These are phyloP conservation scores for Thelaira solivaga DNA, from an alignment of 2,888 invertebrate genomes.

Conservation along the genomic window DNA sequence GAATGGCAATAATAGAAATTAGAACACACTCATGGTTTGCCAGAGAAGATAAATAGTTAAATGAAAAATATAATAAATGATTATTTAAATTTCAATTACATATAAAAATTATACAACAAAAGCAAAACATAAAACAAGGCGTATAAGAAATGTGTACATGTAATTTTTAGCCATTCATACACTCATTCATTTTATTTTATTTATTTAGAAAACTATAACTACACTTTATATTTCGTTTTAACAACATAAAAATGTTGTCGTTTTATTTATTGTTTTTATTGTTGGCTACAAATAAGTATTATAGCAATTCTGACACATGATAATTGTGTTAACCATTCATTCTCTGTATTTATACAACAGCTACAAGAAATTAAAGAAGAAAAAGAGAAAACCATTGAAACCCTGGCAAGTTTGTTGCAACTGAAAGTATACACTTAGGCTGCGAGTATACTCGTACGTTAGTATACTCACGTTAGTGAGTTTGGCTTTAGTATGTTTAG, in stretches of 20 bases:
- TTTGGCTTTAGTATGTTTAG: conserved; percentile 24
- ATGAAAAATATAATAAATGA: conserved; percentile 51
- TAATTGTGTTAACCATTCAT: conserved; percentile 57
- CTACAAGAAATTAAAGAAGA: conserved; percentile 4
- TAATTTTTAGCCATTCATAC: background rate
- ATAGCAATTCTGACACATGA: conserved; percentile 54
- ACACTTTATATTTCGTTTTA: conserved; percentile 24
- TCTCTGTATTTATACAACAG: background rate
- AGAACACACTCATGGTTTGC: conserved; percentile 19
- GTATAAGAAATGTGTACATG: conserved; percentile 17
- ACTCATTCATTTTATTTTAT: too few relatives aligned
- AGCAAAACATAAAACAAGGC: conserved; percentile 43
- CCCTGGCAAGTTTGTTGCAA: conserved; percentile 33
- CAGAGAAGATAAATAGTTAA: background rate
- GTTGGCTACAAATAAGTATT: background rate
- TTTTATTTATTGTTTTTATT: conserved; percentile 19
- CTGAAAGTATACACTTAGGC: conserved; percentile 29
- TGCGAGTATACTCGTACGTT: background rate
- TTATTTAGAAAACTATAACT: background rate
- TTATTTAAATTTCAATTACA: conserved; percentile 48
- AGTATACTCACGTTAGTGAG: background rate
- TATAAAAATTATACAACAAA: conserved; percentile 8
- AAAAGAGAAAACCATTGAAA: background rate
- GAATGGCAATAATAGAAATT: conserved; percentile 11
- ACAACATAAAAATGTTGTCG: conserved; percentile 17